Evolutionary conservation across 2,888 invertebrate genomes (phyloP).

Genomic region (Hyppa rectilinea): DNA sequence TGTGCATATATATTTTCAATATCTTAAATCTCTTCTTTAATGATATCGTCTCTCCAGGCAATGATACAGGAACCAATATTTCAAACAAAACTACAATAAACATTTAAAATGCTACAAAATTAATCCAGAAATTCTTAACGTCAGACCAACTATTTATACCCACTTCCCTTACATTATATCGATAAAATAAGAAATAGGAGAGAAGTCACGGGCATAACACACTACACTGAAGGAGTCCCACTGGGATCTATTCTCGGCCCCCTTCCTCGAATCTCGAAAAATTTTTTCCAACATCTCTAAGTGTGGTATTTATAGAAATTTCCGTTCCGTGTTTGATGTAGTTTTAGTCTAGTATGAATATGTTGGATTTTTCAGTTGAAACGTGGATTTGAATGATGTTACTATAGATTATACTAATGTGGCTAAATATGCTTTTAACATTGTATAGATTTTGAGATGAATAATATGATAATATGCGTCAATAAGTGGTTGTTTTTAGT

Average conservation of each 20-base stretch:
- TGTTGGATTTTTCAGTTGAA: conserved; percentile 61
- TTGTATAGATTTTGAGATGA: conserved; percentile 26
- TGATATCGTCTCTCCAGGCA: background rate
- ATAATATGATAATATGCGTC: too few relatives aligned
- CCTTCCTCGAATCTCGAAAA: conserved; percentile 80
- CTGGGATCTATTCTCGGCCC: conserved; percentile 89
- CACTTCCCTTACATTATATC: conserved; percentile 55
- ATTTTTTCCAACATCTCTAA: conserved; percentile 80
- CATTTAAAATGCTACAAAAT: conserved; percentile 13
- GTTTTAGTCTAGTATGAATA: conserved; percentile 79
- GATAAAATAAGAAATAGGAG: conserved; percentile 76
- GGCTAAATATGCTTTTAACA: conserved; percentile 52
- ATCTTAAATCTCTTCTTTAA: background rate
- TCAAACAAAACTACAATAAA: background rate
- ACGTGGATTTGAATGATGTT: conserved; percentile 65
- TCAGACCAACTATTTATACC: conserved; percentile 35
- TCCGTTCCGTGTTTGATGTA: conserved; percentile 79
- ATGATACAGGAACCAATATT: background rate
- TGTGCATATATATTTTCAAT: too few relatives aligned
- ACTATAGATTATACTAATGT: conserved; percentile 57
- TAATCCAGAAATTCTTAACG: conserved; percentile 15
- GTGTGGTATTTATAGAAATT: conserved; percentile 89
- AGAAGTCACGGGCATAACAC: conserved; percentile 75
- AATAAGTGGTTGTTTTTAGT: conserved; percentile 14
- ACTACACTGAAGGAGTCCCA: conserved; percentile 84